Evolutionary conservation across 1,140 invertebrate genomes (phyloP).

Genomic region (Babylonia areolata): DNA sequence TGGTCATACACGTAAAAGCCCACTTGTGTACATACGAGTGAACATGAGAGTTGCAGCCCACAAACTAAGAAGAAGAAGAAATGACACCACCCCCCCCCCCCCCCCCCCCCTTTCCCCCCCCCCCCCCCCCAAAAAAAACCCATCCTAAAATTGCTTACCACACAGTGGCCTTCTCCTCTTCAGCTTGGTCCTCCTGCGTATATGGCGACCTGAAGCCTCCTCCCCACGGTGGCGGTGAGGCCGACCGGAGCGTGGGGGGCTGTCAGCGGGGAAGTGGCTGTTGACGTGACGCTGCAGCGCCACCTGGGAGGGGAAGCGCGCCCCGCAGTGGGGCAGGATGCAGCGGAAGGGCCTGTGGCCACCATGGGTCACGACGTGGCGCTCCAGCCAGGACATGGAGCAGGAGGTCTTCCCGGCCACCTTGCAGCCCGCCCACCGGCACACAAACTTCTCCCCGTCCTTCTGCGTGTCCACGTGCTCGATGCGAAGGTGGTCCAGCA

Average conservation of each 20-base stretch:
- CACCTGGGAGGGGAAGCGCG: slow-evolving; percentile 92
- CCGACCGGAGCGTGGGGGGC: slow-evolving; percentile 76
- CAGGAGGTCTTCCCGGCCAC: slow-evolving; percentile 94
- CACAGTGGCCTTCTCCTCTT: slow-evolving; percentile 85
- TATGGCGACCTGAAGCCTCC: slow-evolving; percentile 83
- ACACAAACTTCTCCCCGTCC: slow-evolving; percentile 87
- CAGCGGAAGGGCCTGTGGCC: slow-evolving; percentile 94
- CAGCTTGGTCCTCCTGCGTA: slow-evolving; percentile 87
- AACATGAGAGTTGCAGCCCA: too few relatives aligned
- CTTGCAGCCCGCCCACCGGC: slow-evolving; percentile 94
- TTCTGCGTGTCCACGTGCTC: slow-evolving; percentile 90
- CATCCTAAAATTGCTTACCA: slow-evolving; percentile 53
- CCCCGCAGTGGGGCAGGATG: slow-evolving; percentile 94
- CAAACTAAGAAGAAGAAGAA: too few relatives aligned
- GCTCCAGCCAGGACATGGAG: slow-evolving; percentile 93
- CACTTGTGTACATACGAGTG: too few relatives aligned
- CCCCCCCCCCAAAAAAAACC: not conserved
- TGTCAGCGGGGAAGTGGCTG: slow-evolving; percentile 86
- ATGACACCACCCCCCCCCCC: too few relatives aligned
- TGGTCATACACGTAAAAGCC: too few relatives aligned
- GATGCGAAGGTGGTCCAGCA: slow-evolving; percentile 93
- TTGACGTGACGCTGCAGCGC: slow-evolving; percentile 94
- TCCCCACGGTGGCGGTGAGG: slow-evolving; percentile 72
- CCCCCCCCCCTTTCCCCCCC: too few relatives aligned
- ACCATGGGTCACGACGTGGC: slow-evolving; percentile 93